Conservation (phyloP, 2,888 invertebrate species). For the Macaria liturata region DNA sequence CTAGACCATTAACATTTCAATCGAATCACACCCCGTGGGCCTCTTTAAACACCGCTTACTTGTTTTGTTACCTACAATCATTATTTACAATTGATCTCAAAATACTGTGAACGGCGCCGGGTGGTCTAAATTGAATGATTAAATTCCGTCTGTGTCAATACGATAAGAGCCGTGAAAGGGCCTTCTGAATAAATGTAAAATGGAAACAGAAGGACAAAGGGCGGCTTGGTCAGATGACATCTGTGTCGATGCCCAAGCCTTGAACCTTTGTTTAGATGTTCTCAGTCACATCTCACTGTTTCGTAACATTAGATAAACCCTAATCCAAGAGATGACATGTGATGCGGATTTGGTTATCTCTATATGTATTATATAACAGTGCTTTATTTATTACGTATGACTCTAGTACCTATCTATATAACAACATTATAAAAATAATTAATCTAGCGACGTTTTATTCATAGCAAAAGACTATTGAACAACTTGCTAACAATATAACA, state of each 20-base stretch:
- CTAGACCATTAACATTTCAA: too few relatives aligned
- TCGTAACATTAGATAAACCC: too few relatives aligned
- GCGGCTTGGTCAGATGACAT: slow-evolving; percentile 62
- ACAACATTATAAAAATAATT: too few relatives aligned
- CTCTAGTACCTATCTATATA: too few relatives aligned
- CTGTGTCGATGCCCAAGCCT: slow-evolving; percentile 53
- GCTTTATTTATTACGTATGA: too few relatives aligned
- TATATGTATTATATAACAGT: too few relatives aligned
- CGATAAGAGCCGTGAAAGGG: slow-evolving; percentile 71
- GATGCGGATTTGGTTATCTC: too few relatives aligned
- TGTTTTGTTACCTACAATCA: slow-evolving; percentile 37
- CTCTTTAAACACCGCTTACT: too few relatives aligned
- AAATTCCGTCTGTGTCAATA: slow-evolving; percentile 72
- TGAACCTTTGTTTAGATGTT: slow-evolving; percentile 45
- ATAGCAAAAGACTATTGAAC: too few relatives aligned
- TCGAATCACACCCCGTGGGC: too few relatives aligned
- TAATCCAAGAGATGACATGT: too few relatives aligned
- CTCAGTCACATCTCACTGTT: slow-evolving; percentile 24
- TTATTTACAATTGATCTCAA: slow-evolving; percentile 35
- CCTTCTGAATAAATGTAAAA: slow-evolving; percentile 62
- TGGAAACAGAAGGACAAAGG: slow-evolving; percentile 66
- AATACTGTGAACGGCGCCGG: slow-evolving; percentile 56
- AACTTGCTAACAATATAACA: slow-evolving; percentile 4
- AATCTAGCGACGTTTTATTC: too few relatives aligned
- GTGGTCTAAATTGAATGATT: slow-evolving; percentile 67